Base-by-base conservation (phyloP, 2,113 vertebrate species). In the Ciconia maguari region DNA sequence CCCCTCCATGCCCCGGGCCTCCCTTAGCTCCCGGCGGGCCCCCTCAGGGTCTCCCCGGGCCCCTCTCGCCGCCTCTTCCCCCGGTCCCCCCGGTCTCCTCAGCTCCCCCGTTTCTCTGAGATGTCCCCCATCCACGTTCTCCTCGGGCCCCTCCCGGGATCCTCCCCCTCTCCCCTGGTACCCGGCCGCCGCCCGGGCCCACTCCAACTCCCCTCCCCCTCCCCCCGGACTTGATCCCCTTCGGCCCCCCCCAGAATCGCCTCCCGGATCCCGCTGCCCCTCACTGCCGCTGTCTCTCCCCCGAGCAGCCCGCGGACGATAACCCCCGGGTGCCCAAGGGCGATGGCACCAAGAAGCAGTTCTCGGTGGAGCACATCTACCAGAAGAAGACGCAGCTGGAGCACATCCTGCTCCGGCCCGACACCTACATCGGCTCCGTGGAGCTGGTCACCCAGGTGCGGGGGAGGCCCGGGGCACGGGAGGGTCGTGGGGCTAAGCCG, bases 351-450 rank as follows among this genome's bases (percentile, higher is more conserved):
- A 96, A 95, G 96, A 99, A 99, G 93, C 97, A 98, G 18, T 48
- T 99, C 60, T 98, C 99, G 2, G 97, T 99, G 93, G 99, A 99
- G 97, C 98, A 99, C 83, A 99, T 99, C 97, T 99, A 99, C 95
- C 99, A 99, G 97, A 99, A 99, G 97, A 99, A 99, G 97, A 99
- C 99, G 0, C 99, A 99, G 93, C 93, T 99, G 98, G 99, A 99
- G 98, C 99, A 99, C 94, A 99, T 99, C 94, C 97, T 99, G 98
- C 99, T 99, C 95, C 98, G 99, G 72, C 99, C 99, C 0, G 99
- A 99, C 97, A 99, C 99, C 82, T 99, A 99, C 97, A 99, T 99
- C 54, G 99, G 99, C 69, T 99, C 99, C 13, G 99, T 99, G 93
- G 99, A 99, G 97, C 97, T 98, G 20, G 98, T 99, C 91, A 99